Base-by-base conservation (phyloP, 2,113 vertebrate species). In the Bubalus kerabau region DNA sequence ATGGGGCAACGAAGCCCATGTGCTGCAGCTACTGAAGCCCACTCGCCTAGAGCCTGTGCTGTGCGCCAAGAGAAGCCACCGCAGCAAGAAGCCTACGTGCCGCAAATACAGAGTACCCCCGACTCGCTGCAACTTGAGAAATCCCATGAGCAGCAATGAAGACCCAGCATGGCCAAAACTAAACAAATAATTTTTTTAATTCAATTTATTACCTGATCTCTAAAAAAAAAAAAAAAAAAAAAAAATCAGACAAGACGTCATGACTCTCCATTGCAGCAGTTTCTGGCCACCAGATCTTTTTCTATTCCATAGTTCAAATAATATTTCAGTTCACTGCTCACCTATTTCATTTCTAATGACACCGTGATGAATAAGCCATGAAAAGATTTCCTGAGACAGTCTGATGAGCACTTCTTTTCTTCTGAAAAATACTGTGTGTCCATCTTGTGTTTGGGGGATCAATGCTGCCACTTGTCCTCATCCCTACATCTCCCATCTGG, bases 61-160 rank as follows among this genome's bases (percentile, higher is more conserved):
- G 17, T 5, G n/a, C 2, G 2, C 64, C 32, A 0, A 36, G 64
- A 71, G 64, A 36, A 36, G 64, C 17, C 17, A 11, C 17, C 4
- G 0, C 17, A 21, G n/a, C 1, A 1, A 21, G 64, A 21, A 6
- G n/a, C n/a, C 64, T 21, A 9, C 9, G 0, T 9, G 2, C n/a
- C 4, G 0, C 64, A 21, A 0, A n/a, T 5, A 10, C 17, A 64
- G 30, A 16, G 60, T 15, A 2, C 30, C 60, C 32, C 64, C n/a
- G 4, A 11, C 9, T 71, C n/a, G 9, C 64, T 36, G 64, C 64
- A 21, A 21, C n/a, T 11, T 36, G n/a, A 71, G 64, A 36, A 36
- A 36, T 11, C n/a, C 64, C 9, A 36, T 2, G 9, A 71, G n/a
- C 64, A 71, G 64, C n/a, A 71, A 2, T 40, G 67, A 74, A 74